A percentile compares a stretch with the other conserved stretches of the same genome.
phyloP scores from a whole-genome alignment of 2,113 vertebrate species.

The Clarias magur region DNA sequence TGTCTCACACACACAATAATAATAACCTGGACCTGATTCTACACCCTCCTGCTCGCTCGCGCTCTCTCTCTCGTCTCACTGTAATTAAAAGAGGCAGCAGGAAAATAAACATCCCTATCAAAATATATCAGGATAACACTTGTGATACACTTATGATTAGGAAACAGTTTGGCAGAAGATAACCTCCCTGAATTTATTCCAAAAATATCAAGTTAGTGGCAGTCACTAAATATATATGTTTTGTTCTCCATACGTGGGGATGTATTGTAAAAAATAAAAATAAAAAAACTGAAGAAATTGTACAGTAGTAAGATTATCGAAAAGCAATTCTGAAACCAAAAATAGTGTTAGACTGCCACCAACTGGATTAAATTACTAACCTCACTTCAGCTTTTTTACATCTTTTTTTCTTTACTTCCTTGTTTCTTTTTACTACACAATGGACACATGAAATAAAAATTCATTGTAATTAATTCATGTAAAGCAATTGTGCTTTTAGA shows the following conservation, averaged over 20 bases:
- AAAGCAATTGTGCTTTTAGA: neutral
- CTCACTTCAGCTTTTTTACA: slow-evolving; percentile 41
- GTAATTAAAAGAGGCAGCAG: slow-evolving; percentile 17
- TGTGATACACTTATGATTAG: slow-evolving; percentile 32
- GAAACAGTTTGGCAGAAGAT: slow-evolving; percentile 42
- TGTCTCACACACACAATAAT: slow-evolving; percentile 20
- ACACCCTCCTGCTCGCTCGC: neutral
- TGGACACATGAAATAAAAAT: neutral
- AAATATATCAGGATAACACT: slow-evolving; percentile 52
- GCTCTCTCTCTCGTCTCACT: neutral
- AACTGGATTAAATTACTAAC: slow-evolving; percentile 39
- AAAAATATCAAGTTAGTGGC: slow-evolving; percentile 46
- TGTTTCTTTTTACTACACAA: neutral
- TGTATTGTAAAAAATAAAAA: neutral
- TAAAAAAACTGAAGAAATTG: slow-evolving; percentile 19
- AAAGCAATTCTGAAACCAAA: neutral
- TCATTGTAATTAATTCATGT: neutral
- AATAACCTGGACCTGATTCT: slow-evolving; percentile 2
- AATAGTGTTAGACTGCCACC: slow-evolving; percentile 64
- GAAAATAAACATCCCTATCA: slow-evolving; percentile 30
- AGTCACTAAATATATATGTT: neutral
- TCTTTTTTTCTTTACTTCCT: neutral
- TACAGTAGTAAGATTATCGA: slow-evolving; percentile 8
- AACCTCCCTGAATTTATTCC: slow-evolving; percentile 44
- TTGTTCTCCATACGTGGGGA: neutral